Base-by-base conservation (phyloP, 1,140 invertebrate species). In the Himalopsyche phryganea region DNA sequence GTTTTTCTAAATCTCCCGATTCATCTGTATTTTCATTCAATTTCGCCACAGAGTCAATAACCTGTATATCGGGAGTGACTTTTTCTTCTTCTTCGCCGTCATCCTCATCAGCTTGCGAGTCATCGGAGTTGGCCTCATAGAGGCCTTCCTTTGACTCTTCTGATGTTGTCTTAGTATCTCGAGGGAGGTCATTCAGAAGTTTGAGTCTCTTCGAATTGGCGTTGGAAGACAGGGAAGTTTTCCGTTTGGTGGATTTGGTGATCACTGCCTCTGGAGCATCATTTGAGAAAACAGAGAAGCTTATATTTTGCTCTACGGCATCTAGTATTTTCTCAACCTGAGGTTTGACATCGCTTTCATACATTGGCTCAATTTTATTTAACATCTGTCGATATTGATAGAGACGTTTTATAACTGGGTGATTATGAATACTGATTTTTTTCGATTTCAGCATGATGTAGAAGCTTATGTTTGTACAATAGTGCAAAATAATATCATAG, bases 331-430 rank as follows among this genome's bases (percentile, higher is more conserved):
- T 75, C 61, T 83, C 83, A 64, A 89, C 72, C 72, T 89, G 84
- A 18, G 80, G 77, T 64, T 83, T 79, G 18, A 89, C 80, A 48
- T 81, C 70, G 61, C 82, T 74, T 53, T 85, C 78, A 67, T 88
- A 87, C 38, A 84, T 73, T 23, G 84, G 78, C 62, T 86, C 82
- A 46, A 94, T 69, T 75, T 92, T 83, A 56, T 83, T 81, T 17
- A 93, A 71, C 50, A 93, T 76, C 70, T 91, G 80, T 59, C 88
- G 82, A 65, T 90, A 90, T 67, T 92, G 87, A 57, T 88, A 83
- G 17, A 97, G 74, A 58, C 88, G 78, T 72, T 91, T 90, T 14
- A 92, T 84, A 23, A 96, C 84, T 23, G 94, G 93, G 81, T 97
- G 94, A 58, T 85, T 84, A 65, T 85, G 81, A 13, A 91, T 77